Base-by-base conservation (phyloP, 1,140 invertebrate genomes). In the Zeugodacus cucurbitae region DNA sequence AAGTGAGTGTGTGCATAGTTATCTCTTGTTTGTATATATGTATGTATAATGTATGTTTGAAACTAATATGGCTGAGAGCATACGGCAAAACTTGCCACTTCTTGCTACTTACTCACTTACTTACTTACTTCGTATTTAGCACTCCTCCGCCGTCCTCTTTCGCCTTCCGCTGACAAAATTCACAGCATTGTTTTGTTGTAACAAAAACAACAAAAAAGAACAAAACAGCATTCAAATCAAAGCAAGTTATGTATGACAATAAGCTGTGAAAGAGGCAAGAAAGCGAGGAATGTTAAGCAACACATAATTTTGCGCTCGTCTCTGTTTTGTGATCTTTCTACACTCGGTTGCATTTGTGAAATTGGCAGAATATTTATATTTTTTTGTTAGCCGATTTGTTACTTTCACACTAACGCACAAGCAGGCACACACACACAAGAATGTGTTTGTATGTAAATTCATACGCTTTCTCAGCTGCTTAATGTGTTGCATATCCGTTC, bases 401-500 rank as follows among this genome's bases (percentile, higher is more conserved):
- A 48, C 34, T 74, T 74, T 74, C 37, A 74, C 41, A 6, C 74
- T 17, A 7, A 82, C 41, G 20, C 11, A n/a, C n/a, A 70, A 29
- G 8, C 1, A 1, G 29, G n/a, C 29, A 34, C 32, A 37, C 32
- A 20, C 29, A 34, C 11, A 32, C 14, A 70, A 10, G 3, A n/a
- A n/a, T 34, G 10, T 29, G 26, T 37, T 3, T 32, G 11, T 32
- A 37, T 34, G 10, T 70, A 70, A 29, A 82, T 26, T n/a, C 44
- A 29, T 29, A 26, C 20, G 44, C 10, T 2, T 82, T 26, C 7
- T n/a, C 41, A 29, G 41, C 41, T 82, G 74, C 41, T 82, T 82
- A 54, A 82, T 82, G 44, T 82, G 44, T 82, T 82, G 74, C 74
- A 82, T 82, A 82, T 82, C 74, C 74, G n/a, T 22, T 82, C 74